Base-by-base conservation (phyloP, 2,888 invertebrate genomes). In the Biston betularia region DNA sequence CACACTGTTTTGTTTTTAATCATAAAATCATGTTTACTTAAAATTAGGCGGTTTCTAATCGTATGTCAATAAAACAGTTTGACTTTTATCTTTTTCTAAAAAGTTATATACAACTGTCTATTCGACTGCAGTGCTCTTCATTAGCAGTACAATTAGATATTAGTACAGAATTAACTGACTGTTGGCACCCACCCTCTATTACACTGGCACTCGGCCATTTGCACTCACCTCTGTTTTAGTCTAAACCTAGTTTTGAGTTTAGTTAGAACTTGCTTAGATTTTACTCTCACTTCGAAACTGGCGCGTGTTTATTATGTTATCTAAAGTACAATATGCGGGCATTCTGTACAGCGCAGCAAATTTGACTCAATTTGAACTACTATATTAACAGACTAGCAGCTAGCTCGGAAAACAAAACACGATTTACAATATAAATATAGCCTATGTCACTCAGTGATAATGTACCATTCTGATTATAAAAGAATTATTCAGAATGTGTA, bases 141-240 rank as follows among this genome's bases (percentile, higher is more conserved):
- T 79, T 79, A 80, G 78, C 78, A 75, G 75, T 78, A 79, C 79
- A 86, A 85, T 88, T 83, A 85, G 83, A 83, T 85, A 88, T 89
- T 84, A 88, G 83, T 79, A 75, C 83, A 74, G 80, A 83, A 89
- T 86, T 86, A 88, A 86, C 84, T 80, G 83, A 80, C 80, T 87
- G 81, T 88, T 90, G 89, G 89, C 89, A 87, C 79, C 79, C 83
- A 77, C 76, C 78, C 73, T 72, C 79, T 76, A 80, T 79, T 76
- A 79, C 72, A 81, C 84, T 90, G 91, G 90, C 91, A 84, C 72
- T 64, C 48, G 68, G 89, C 91, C 89, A 90, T 88, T 79, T 79
- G 73, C 81, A 73, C 81, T 78, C 81, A 85, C 86, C 87, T 87
- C 77, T 68, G 77, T 82, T 84, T 81, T 78, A 81, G 81, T 81